These are phyloP conservation scores for Balanococcus diminutus DNA, from an alignment of 2,888 invertebrate species.

Conservation along the genomic window DNA sequence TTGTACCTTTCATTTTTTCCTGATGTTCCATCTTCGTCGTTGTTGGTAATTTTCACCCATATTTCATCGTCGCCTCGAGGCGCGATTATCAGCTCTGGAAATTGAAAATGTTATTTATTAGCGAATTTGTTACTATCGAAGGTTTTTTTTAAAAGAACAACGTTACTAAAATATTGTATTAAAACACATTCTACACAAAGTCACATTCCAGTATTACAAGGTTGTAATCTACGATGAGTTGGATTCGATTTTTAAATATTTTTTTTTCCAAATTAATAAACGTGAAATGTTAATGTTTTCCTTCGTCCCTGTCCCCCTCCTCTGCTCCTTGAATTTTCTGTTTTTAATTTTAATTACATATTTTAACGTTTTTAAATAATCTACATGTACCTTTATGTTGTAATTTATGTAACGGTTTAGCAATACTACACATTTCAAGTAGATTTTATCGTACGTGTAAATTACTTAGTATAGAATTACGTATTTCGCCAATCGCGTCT, in stretches of 20 bases:
- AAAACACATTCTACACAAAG: not conserved
- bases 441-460: not conserved
- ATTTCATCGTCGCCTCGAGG: not conserved
- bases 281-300: not conserved
- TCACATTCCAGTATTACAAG: slow-evolving; percentile 27
- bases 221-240: not conserved
- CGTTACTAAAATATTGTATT: not conserved
- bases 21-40: not conserved
- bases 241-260: not conserved
- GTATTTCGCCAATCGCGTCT: not conserved
- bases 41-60: not conserved
- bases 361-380: not conserved
- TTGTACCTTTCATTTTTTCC: not conserved
- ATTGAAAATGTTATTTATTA: not conserved
- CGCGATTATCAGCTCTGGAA: not conserved
- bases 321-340: not conserved
- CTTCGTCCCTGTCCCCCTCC: not conserved
- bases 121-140: not conserved
- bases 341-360: not conserved
- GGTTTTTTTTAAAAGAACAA: not conserved
- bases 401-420: slow-evolving; percentile 11
- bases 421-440: not conserved
- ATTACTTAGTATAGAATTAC: not conserved
- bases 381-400: not conserved
- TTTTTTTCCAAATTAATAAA: not conserved